Base-by-base conservation (phyloP, 2,888 invertebrate genomes). In the Arge pagana region DNA sequence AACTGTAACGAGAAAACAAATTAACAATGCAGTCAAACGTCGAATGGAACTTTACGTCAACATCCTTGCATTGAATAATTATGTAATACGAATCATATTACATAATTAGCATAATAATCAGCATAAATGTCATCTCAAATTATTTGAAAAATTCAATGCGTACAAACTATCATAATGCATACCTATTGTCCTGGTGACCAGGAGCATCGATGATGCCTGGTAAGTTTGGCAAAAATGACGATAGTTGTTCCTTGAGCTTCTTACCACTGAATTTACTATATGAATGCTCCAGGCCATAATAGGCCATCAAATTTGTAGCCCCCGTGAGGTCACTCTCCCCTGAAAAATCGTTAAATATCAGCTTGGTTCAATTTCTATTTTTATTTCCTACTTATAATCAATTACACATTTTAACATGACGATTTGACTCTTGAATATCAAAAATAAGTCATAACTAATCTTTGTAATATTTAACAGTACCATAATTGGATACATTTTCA, bases 251-350 rank as follows among this genome's bases (percentile, higher is more conserved):
- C 75, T 96, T 93, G 11, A 94, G 83, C 79, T 96, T 96, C 73
- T 96, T 95, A 48, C 95, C 96, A 80, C 93, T 96, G 80, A 96
- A 96, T 83, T 96, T 97, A 79, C 92, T 96, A 78, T 96, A 95
- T 15, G 96, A 94, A 80, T 97, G 96, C 80, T 97, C 96, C 59
- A 97, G 83, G 62, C 93, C 93, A 86, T 97, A 92, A 82, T 93
- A 89, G 71, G 90, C 89, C 93, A 97, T 96, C 78, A 97, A 87
- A 83, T 97, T 97, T 64, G 91, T 95, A 68, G 96, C 94, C 59
- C 97, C 97, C 57, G 96, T 97, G 65, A 95, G 80, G 79, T 95
- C 94, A 76, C 91, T 91, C 82, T 92, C 90, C 78, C 85, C 93
- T 91, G 76, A 50, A 81, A 77, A 53, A 53, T n/a, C n/a, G n/a